Evolutionary conservation across 2,113 vertebrate genomes (phyloP), one percentile per base, ranked within the genome.

Genomic region (Muntiacus muntjak): DNA sequence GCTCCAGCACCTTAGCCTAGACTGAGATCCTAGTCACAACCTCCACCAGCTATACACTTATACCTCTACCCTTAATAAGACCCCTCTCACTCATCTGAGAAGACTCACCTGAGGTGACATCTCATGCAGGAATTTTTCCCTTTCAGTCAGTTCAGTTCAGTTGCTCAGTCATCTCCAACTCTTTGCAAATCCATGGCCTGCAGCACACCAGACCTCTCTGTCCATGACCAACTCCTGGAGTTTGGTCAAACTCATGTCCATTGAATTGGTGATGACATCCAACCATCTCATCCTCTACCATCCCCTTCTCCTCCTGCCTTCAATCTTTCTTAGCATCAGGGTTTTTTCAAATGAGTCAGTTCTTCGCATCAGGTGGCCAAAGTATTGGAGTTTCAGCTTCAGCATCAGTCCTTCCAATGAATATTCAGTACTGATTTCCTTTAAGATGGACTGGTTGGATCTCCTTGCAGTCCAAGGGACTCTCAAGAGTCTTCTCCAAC

Each of bases 171-270:
- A 71, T 71, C 19, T 40, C n/a, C 2, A 21, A 23, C 9, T 71
- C n/a, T 36, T 71, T 12, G 19, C 11, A 12, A 23, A 10, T n/a
- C n/a, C 67, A 71, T 23, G 67, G 67, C 40, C n/a, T 40, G 5
- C 19, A 71, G n/a, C n/a, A 71, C 5, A 3, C 10, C 10, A 71
- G n/a, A 10, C 67, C 19, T 40, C n/a, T 36, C 67, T 71, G 67
- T 71, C 67, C 10, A 12, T 40, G 0, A 0, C 1, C 19, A 71
- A 12, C 67, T 71, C 67, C 10, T 1, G 0, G n/a, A 71, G n/a
- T 40, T 71, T 71, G 2, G 10, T 40, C 36, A 40, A 40, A 40
- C n/a, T 71, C n/a, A 36, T 71, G n/a, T 71, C 19, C n/a, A 71
- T 40, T 71, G 67, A 71, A 2, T 71, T 23, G n/a, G 19, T 40